Conservation (phyloP, 2,888 invertebrate genomes). For the Callyntrura sp. region DNA sequence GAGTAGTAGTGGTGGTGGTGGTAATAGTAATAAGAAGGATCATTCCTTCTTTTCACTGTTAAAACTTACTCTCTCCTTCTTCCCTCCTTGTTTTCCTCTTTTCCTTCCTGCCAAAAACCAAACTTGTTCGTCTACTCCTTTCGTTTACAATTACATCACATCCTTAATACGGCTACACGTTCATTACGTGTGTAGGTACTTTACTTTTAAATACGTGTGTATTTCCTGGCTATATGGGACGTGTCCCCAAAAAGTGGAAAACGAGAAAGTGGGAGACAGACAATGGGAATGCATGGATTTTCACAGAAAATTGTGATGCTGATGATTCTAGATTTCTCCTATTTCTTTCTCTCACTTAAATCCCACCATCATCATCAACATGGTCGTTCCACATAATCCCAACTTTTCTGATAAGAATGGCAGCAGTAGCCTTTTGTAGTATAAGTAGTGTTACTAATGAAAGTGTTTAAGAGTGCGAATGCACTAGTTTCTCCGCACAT, state of each 20-base stretch:
- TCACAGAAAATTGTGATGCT: slow-evolving; percentile 59
- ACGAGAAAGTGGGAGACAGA: background rate
- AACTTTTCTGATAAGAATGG: slow-evolving; percentile 61
- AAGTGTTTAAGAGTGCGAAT: background rate
- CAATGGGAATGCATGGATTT: slow-evolving; percentile 40
- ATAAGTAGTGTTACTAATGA: background rate
- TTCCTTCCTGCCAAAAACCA: slow-evolving; percentile 55
- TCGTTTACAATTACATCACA: slow-evolving; percentile 32
- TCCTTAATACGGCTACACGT: background rate
- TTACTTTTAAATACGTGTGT: slow-evolving; percentile 4
- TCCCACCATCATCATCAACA: slow-evolving; percentile 66
- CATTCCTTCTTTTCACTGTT: slow-evolving; percentile 12
- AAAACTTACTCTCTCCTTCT: slow-evolving; percentile 35
- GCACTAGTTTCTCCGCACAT: background rate
- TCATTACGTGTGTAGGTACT: slow-evolving; percentile 28
- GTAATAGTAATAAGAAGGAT: slow-evolving; percentile 40
- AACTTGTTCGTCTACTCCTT: slow-evolving; percentile 31
- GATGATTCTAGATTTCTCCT: slow-evolving; percentile 61
- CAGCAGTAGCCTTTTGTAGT: background rate
- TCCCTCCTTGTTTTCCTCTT: slow-evolving; percentile 9
- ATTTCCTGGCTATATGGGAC: background rate
- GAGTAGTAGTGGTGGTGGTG: background rate
- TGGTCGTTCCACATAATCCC: slow-evolving; percentile 69
- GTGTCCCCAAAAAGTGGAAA: slow-evolving; percentile 38
- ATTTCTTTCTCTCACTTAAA: slow-evolving; percentile 57